Evolutionary conservation across 2,888 invertebrate species (phyloP).

Genomic region (Leptopilina syphax): DNA sequence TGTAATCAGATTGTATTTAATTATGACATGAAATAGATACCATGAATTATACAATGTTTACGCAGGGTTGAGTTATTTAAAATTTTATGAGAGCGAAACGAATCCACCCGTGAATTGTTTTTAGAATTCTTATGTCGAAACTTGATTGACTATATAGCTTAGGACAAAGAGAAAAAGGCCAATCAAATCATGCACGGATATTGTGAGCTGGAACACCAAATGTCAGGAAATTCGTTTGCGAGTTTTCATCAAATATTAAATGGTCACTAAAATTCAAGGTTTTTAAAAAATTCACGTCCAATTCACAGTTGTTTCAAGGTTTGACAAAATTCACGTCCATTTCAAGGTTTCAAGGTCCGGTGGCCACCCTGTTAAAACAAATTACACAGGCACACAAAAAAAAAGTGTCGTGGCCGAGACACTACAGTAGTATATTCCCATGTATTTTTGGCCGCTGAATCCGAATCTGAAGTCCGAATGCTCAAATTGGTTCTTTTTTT

Average conservation of each 20-base stretch:
- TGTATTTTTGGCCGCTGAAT: no score
- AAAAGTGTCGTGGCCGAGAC: no score
- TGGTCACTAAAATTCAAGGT: not conserved
- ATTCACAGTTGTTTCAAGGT: no score
- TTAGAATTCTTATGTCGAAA: not conserved
- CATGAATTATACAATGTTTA: not conserved
- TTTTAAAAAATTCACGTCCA: no score
- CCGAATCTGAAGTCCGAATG: no score
- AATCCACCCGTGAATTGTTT: not conserved
- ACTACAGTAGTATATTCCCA: no score
- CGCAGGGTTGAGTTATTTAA: not conserved
- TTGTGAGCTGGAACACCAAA: not conserved
- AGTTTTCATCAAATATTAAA: not conserved
- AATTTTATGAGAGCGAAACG: no score
- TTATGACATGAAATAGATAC: not conserved
- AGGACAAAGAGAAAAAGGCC: not conserved
- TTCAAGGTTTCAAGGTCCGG: not conserved
- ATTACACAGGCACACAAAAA: no score
- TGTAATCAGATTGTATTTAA: not conserved
- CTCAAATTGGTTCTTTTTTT: no score
- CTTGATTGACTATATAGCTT: not conserved
- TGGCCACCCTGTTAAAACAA: no score
- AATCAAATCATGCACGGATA: not conserved
- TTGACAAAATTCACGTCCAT: no score
- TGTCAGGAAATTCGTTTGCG: not conserved